These are phyloP conservation scores for Cyrtorhinus lividipennis DNA, from an alignment of 1,140 invertebrate species.

Conservation along the genomic window DNA sequence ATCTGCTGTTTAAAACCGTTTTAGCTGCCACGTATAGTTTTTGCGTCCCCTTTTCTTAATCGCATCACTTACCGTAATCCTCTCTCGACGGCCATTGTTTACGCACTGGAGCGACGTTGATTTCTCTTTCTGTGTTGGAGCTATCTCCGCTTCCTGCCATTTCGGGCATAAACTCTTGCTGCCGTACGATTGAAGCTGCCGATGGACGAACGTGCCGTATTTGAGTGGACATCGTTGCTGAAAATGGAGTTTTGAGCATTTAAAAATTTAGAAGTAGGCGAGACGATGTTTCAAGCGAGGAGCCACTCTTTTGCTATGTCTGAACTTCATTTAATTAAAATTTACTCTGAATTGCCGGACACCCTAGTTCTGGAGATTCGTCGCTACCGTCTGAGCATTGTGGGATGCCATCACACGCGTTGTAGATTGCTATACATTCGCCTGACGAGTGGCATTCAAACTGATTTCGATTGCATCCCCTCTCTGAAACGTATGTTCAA, in stretches of 20 bases:
- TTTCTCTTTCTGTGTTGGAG: neutral
- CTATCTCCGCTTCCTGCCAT: neutral
- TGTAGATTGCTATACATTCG: constrained; percentile 91
- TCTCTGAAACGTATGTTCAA: constrained; percentile 25
- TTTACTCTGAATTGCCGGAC: constrained; percentile 34
- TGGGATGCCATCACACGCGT: constrained; percentile 86
- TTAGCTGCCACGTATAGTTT: too few relatives aligned
- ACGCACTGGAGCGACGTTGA: neutral
- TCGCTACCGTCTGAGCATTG: constrained; percentile 87
- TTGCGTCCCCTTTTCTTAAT: too few relatives aligned
- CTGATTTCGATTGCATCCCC: constrained; percentile 58
- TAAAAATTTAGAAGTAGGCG: too few relatives aligned
- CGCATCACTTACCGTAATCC: neutral
- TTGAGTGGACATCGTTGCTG: neutral
- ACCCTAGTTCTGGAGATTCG: constrained; percentile 65
- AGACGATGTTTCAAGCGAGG: too few relatives aligned
- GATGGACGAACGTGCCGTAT: neutral
- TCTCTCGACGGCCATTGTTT: neutral
- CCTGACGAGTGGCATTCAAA: constrained; percentile 69
- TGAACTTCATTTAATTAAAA: too few relatives aligned
- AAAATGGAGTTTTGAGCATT: too few relatives aligned
- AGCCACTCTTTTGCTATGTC: too few relatives aligned
- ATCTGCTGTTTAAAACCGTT: too few relatives aligned
- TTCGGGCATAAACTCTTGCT: neutral
- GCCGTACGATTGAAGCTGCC: neutral